A percentile compares a stretch with the other conserved stretches of the same genome.
These are phyloP conservation scores for Herpetotheres cachinnans DNA, from an alignment of 2,113 vertebrate species.

Conservation along the genomic window DNA sequence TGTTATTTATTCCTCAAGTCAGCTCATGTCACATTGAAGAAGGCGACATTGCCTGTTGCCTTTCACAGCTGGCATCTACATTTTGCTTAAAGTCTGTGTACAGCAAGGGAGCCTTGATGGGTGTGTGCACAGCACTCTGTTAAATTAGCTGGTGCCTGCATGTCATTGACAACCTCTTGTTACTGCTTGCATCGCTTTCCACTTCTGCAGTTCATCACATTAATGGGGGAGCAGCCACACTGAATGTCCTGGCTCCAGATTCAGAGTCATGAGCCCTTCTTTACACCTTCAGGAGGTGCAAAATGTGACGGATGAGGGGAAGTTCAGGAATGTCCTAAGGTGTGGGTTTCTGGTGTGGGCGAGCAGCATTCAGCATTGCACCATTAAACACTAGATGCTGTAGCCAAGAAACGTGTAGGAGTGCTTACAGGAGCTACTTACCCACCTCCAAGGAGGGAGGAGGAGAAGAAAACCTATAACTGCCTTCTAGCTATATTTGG, in stretches of 20 bases:
- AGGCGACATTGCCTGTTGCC: neutral
- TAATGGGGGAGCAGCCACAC: neutral
- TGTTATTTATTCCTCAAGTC: neutral
- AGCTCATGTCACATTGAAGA: neutral
- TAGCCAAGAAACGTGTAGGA: neutral
- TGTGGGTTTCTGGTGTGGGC: neutral
- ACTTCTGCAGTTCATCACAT: neutral
- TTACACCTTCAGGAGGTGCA: neutral
- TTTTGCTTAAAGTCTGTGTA: neutral
- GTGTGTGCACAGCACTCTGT: neutral
- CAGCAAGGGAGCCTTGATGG: neutral
- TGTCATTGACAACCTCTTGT: neutral
- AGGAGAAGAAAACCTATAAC: neutral
- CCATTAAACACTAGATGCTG: fast-evolving
- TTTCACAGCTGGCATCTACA: neutral
- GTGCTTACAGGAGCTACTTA: neutral
- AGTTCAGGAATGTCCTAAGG: neutral
- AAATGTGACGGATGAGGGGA: neutral
- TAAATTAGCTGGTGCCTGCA: neutral
- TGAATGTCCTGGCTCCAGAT: neutral
- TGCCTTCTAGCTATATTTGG: neutral
- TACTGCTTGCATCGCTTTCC: neutral
- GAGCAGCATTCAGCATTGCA: neutral
- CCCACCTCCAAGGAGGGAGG: neutral
- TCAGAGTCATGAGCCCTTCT: neutral